A percentile compares a stretch with the other conserved stretches of the same genome.
These are phyloP conservation scores for Forpus xanthops DNA, from an alignment of 2,797 vertebrate genomes.

Conservation along the genomic window DNA sequence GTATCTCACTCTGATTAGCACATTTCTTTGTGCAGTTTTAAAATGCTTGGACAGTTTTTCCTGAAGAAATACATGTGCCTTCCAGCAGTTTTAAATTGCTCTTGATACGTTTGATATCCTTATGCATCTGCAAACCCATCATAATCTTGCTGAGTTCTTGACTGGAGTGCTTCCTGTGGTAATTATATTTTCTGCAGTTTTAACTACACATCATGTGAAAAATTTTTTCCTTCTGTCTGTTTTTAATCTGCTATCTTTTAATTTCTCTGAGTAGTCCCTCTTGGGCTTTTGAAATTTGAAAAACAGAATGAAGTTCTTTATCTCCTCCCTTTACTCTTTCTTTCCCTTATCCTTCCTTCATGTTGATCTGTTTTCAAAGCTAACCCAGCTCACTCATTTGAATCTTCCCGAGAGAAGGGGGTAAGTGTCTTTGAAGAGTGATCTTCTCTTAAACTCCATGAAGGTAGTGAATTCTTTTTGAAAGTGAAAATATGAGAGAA, in stretches of 20 bases:
- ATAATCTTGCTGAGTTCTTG: slow-evolving; percentile 42
- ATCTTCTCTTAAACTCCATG: neutral
- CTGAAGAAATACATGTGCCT: slow-evolving; percentile 19
- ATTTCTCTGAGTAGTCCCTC: neutral
- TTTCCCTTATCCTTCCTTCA: neutral
- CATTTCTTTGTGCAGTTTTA: slow-evolving; percentile 32
- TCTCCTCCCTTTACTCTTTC: neutral
- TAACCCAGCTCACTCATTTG: neutral
- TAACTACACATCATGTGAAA: neutral
- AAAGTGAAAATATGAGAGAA: slow-evolving; percentile 21
- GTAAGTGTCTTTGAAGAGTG: neutral
- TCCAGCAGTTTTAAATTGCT: slow-evolving; percentile 53
- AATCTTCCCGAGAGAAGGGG: neutral
- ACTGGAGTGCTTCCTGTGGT: slow-evolving; percentile 15
- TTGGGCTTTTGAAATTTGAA: slow-evolving; percentile 34
- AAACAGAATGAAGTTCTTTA: neutral
- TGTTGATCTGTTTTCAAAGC: slow-evolving; percentile 15
- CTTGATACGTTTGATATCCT: slow-evolving; percentile 26
- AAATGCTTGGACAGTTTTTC: slow-evolving; percentile 35
- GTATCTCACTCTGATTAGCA: slow-evolving; percentile 22
- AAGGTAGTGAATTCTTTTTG: neutral
- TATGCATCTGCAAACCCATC: neutral
- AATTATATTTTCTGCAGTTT: slow-evolving; percentile 39
- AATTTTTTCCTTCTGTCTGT: slow-evolving; percentile 11
- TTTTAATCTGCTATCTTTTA: slow-evolving; percentile 18